Evolutionary conservation across 2,888 invertebrate species (phyloP).

Genomic region (Ormyrus labotus): DNA sequence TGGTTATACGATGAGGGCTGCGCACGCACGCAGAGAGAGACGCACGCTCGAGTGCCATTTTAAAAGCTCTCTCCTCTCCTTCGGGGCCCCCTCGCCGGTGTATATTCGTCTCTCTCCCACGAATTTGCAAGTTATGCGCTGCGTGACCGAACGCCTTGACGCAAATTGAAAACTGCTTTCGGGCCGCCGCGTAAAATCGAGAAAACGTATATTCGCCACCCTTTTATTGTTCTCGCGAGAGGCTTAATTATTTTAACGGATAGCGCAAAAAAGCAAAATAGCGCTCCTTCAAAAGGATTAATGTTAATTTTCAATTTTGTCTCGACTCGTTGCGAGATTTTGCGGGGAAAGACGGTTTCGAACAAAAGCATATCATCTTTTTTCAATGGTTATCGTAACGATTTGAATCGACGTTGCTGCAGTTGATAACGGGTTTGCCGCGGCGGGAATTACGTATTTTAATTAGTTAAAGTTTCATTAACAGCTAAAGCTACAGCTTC

Average conservation of each 20-base stretch:
- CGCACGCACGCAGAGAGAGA: conserved; percentile 33
- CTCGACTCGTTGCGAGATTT: neutral
- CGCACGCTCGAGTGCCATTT: conserved; percentile 20
- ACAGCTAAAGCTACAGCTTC: too few species aligned
- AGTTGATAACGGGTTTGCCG: too few species aligned
- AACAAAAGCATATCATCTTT: too few species aligned
- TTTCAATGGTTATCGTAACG: too few species aligned
- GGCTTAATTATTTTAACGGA: neutral
- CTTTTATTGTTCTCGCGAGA: conserved; percentile 3
- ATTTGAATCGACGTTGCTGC: too few species aligned
- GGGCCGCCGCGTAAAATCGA: conserved; percentile 35
- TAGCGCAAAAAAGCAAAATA: too few species aligned
- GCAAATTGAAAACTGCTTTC: conserved; percentile 55
- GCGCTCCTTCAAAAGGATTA: too few species aligned
- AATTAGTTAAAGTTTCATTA: too few species aligned
- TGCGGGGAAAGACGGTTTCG: neutral
- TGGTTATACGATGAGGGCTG: conserved; percentile 65
- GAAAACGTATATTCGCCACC: conserved; percentile 22
- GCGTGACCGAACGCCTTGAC: conserved; percentile 61
- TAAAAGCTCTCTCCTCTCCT: conserved; percentile 11
- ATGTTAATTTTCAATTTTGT: neutral
- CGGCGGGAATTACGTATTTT: too few species aligned
- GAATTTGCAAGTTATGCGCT: conserved; percentile 71
- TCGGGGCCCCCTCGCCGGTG: conserved; percentile 25
- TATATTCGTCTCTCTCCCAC: conserved; percentile 49